phyloP scores from a whole-genome alignment of 2,888 invertebrate species.

The Xestia xanthographa region DNA sequence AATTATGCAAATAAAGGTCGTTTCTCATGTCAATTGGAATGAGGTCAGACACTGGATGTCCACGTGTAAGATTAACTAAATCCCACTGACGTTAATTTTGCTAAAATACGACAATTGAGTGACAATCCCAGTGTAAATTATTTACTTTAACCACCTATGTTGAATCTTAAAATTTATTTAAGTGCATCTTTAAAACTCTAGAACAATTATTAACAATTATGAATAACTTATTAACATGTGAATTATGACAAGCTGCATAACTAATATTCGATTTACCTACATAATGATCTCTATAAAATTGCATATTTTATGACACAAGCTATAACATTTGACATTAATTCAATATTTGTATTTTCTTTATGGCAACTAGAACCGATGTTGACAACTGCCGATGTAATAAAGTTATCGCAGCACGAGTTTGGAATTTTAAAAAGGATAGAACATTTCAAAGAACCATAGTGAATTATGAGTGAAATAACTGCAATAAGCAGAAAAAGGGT shows the following conservation, averaged over 20 bases:
- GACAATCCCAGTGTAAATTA: slow-evolving; percentile 3
- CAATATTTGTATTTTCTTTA: background rate
- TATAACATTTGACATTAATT: slow-evolving; percentile 1
- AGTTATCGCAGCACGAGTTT: background rate
- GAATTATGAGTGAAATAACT: background rate
- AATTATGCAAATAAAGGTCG: slow-evolving; percentile 33
- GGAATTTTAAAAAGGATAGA: background rate
- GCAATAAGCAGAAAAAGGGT: background rate
- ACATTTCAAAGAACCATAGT: background rate
- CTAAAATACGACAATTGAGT: slow-evolving; percentile 21
- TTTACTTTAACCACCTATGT: slow-evolving; percentile 19
- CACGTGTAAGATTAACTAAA: slow-evolving; percentile 14
- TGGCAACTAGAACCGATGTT: background rate
- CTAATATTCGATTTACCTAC: slow-evolving; percentile 19
- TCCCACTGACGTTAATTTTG: slow-evolving; percentile 1
- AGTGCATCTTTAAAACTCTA: slow-evolving; percentile 9
- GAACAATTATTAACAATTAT: background rate
- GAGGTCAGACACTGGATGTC: slow-evolving; percentile 8
- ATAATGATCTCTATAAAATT: background rate
- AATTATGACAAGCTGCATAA: slow-evolving; percentile 37
- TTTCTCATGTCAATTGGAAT: slow-evolving; percentile 27
- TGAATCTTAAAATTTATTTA: slow-evolving; percentile 8
- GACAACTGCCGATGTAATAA: background rate
- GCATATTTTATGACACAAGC: background rate
- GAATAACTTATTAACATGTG: slow-evolving; percentile 22